Evolutionary conservation across 2,888 invertebrate species (phyloP).

Genomic region (Linyphia triangularis): DNA sequence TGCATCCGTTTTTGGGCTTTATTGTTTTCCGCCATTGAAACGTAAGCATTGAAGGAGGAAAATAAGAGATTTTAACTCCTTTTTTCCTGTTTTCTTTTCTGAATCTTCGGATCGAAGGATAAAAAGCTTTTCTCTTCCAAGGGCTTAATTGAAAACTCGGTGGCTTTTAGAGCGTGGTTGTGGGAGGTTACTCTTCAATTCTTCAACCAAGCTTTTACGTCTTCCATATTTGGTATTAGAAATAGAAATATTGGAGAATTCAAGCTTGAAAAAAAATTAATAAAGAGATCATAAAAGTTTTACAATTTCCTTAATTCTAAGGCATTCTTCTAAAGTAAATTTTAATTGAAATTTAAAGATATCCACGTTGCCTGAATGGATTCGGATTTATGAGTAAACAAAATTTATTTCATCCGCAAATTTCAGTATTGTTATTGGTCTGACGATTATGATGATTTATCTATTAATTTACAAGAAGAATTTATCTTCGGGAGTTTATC

Average conservation of each 20-base stretch:
- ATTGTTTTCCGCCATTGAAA: slow-evolving; percentile 21
- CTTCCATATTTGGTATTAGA: slow-evolving; percentile 3
- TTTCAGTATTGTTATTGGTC: too few species aligned
- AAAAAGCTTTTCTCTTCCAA: slow-evolving; percentile 29
- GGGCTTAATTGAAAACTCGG: slow-evolving; percentile 49
- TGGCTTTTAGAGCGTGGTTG: background rate
- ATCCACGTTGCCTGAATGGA: too few species aligned
- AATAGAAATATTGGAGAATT: slow-evolving; percentile 12
- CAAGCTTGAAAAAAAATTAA: too few species aligned
- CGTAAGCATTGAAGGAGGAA: background rate
- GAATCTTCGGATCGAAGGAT: background rate
- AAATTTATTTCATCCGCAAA: too few species aligned
- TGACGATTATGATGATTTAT: too few species aligned
- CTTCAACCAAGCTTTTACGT: slow-evolving; percentile 14
- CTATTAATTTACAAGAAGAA: too few species aligned
- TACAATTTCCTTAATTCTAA: too few species aligned
- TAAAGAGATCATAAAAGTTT: too few species aligned
- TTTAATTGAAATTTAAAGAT: too few species aligned
- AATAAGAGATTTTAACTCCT: slow-evolving; percentile 38
- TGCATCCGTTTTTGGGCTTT: background rate
- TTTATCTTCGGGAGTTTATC: too few species aligned
- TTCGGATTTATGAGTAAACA: too few species aligned
- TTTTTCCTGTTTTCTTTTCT: slow-evolving; percentile 40
- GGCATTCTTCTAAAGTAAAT: too few species aligned
- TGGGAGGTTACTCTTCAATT: background rate